These are phyloP conservation scores for Oryzias curvinotus DNA, from an alignment of 2,113 vertebrate genomes.

Conservation along the genomic window DNA sequence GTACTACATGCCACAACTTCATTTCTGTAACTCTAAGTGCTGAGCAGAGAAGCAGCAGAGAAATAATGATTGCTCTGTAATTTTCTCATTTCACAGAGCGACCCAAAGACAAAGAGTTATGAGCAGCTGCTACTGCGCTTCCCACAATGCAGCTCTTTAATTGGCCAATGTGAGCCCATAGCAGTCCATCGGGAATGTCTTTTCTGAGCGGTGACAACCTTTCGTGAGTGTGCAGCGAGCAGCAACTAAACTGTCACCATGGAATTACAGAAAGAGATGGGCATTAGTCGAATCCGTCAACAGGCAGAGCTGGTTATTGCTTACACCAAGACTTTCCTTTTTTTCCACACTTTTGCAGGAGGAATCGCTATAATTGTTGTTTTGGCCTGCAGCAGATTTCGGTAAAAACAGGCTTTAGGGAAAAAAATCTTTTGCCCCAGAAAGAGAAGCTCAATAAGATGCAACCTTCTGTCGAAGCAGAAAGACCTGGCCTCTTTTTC, in stretches of 20 bases:
- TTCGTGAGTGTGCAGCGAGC: conserved; percentile 55
- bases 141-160: conserved; percentile 57
- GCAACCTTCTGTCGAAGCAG: conserved; percentile 1
- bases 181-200: conserved; percentile 53
- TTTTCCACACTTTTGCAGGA: conserved; percentile 8
- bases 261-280: conserved; percentile 58
- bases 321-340: conserved; percentile 2
- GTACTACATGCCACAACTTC: too few species aligned
- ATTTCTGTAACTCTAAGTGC: neutral
- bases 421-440: neutral
- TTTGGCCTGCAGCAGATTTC: conserved; percentile 4
- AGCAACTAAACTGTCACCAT: conserved; percentile 60
- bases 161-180: conserved; percentile 59
- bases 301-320: conserved; percentile 20
- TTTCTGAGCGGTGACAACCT: conserved; percentile 65
- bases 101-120: conserved; percentile 41
- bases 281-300: conserved; percentile 58
- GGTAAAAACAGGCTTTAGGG: neutral
- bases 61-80: conserved; percentile 20
- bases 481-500: conserved; percentile 36
- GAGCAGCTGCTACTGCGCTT: conserved; percentile 46
- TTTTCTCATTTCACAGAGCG: conserved; percentile 24
- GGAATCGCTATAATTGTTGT: conserved; percentile 11
- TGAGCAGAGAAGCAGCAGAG: conserved; percentile 11
- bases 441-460: conserved; percentile 28